Percentiles rank a stretch among this genome's conserved stretches.
Evolutionary conservation across 23 tunicate species (phyloP).

Genomic region (Trididemnum clinides): DNA sequence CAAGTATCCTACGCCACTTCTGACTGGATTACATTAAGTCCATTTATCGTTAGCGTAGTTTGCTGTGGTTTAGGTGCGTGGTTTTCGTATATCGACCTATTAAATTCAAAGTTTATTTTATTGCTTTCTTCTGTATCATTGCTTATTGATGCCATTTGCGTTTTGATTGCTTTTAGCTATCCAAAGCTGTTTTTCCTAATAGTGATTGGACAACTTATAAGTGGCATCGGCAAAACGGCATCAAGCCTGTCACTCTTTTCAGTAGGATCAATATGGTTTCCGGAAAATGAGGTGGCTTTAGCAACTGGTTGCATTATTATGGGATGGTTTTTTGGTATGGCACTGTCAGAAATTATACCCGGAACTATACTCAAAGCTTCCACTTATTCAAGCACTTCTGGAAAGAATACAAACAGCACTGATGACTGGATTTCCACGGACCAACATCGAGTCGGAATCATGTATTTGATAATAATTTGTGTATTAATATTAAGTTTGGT

Average conservation of each 20-base stretch:
- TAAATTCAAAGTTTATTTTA: background rate
- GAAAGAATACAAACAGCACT: too few relatives aligned
- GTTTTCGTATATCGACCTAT: background rate
- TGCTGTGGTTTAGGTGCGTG: background rate
- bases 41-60: background rate
- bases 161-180: background rate
- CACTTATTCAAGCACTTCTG: too few relatives aligned
- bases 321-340: background rate
- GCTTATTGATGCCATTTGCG: background rate
- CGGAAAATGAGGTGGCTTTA: background rate
- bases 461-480: too few relatives aligned
- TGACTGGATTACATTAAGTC: background rate
- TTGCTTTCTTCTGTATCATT: background rate
- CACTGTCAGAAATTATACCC: too few relatives aligned
- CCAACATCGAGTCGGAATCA: too few relatives aligned
- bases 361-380: too few relatives aligned
- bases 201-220: background rate
- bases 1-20: background rate
- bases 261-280: background rate
- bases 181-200: background rate
- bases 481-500: too few relatives aligned
- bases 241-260: background rate
- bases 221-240: background rate
- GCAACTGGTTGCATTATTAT: background rate
- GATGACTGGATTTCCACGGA: too few relatives aligned